These are phyloP conservation scores for Sigmodon hispidus DNA, from an alignment of 2,113 vertebrate species.

Conservation along the genomic window DNA sequence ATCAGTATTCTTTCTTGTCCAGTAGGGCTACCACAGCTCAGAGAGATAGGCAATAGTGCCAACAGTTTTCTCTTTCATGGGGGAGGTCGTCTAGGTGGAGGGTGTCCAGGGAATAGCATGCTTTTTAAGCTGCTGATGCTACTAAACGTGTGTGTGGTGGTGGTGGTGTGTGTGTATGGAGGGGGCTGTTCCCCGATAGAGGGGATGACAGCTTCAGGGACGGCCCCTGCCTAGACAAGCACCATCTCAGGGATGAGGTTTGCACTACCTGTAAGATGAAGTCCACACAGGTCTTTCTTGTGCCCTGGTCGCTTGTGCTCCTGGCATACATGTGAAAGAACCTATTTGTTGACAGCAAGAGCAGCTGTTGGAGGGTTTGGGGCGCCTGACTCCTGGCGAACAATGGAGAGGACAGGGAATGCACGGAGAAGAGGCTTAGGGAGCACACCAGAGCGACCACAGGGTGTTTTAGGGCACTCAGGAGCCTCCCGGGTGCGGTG, in stretches of 20 bases:
- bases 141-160: not conserved
- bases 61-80: accelerated
- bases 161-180: no score
- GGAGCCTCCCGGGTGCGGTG: not conserved
- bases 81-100: accelerated
- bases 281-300: not conserved
- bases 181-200: not conserved
- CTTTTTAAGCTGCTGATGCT: not conserved
- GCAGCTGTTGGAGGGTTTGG: not conserved
- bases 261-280: not conserved
- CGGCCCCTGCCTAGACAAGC: not conserved
- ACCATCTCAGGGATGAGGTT: not conserved
- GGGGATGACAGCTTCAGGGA: not conserved
- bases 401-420: not conserved
- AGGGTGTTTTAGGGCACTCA: not conserved
- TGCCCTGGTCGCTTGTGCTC: not conserved
- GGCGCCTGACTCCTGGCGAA: not conserved
- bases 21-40: not conserved
- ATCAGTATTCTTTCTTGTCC: not conserved
- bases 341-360: not conserved
- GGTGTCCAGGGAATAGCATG: not conserved
- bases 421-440: not conserved
- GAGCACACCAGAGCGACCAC: not conserved
- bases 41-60: not conserved
- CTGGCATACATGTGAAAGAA: not conserved